Base-by-base conservation (phyloP, 2,113 vertebrate genomes). In the Clinocottus analis region DNA sequence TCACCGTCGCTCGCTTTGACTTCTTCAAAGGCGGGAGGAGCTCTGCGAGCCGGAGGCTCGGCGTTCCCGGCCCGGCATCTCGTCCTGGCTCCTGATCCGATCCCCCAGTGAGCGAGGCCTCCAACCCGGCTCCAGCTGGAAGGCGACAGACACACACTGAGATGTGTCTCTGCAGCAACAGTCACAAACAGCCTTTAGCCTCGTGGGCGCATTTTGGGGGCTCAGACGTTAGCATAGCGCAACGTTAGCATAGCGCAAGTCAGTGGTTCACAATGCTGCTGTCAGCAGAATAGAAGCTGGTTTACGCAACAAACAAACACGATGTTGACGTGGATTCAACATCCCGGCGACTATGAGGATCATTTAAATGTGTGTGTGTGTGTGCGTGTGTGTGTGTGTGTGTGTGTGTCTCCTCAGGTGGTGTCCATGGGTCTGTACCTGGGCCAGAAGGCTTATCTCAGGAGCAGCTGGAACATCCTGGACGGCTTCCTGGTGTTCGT, bases 381-480 rank as follows among this genome's bases (percentile, higher is more conserved):
- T 0, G 23, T 49, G 17, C 41, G 21, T 37, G 14, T 45, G 19
- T 7, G 29, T 43, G 16, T 9, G 23, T 49, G 17, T 43, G 21
- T 37, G 14, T 45, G 19, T 7, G 29, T 43, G 16, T 9, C 37
- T 56, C 45, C 41, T 4, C 85, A 93, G 90, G 91, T 94, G 84
- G 92, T 90, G 82, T 89, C 85, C 58, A 90, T 92, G 91, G 91
- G 92, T 65, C 87, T 94, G 70, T 93, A 94, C 69, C 55, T 94
- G 45, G 93, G 93, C 10, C 87, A 92, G 37, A 87, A 29, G 17
- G 90, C 92, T 31, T 93, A 94, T 49, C 90, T 94, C 16, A 81
- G 88, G 79, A 94, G 92, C 87, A 94, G 93, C 87, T 94, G 93
- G 93, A 94, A 94, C 85, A 88, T 94, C 7, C 82, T 94, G 0